Base-by-base conservation (phyloP, 2,797 vertebrate species). In the Austrolebias charrua region DNA sequence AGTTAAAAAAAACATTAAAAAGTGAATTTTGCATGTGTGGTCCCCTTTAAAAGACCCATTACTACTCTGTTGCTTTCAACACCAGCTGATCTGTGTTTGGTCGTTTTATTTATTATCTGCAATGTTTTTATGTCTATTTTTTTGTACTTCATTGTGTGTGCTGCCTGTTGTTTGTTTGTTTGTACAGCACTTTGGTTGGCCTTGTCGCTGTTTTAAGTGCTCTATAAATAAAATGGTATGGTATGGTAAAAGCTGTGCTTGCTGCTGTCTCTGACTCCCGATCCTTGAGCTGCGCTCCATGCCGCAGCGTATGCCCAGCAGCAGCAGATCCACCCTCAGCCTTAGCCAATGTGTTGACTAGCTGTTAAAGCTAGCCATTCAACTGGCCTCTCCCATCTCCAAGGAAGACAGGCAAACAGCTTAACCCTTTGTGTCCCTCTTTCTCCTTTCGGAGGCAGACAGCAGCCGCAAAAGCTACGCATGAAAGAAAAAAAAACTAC, bases 301-400 rank as follows among this genome's bases (percentile, higher is more conserved):
- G 90, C 88, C 95, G 50, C 86, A 91, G 87, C 69, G 85, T 89
- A 82, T 84, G 33, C 50, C 66, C 45, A 60, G 81, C 95, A 83
- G 81, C 95, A 83, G 63, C 83, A 94, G 94, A 93, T 90, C 96
- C 96, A 92, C 96, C 96, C 96, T 96, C 95, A 72, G 68, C 80
- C 85, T 91, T 83, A 93, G 90, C 96, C 96, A 96, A 96, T 96
- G 93, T 88, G 79, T 93, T 92, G 38, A 86, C 91, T 88, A 89
- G 90, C 89, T 83, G 87, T 60, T 66, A 74, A 82, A 80, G 88
- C 90, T 88, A 91, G 88, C 90, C 92, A 90, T 93, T 93, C 92
- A 90, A 89, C 90, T 81, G 84, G 87, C 92, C 88, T 86, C 88
- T 88, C 85, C 83, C 80, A 80, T 89, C 80, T 88, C 85, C 66